phyloP scores from a whole-genome alignment of 2,113 vertebrate species.

The Erythrocercus mccallii region DNA sequence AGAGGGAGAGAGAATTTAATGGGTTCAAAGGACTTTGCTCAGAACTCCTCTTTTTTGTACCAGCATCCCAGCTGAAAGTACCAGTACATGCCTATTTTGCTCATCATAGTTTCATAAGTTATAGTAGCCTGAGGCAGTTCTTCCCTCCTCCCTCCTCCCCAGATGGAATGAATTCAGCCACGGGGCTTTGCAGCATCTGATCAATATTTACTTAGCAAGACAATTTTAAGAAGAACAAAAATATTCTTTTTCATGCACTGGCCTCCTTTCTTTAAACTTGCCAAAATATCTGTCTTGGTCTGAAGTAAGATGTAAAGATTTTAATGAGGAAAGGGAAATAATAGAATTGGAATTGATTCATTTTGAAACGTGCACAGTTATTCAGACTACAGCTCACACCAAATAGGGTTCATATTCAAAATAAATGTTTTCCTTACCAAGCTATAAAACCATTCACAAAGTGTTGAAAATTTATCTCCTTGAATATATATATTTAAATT shows the following conservation, averaged over 20 bases:
- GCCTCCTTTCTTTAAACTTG: neutral
- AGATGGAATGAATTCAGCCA: neutral
- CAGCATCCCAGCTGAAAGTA: neutral
- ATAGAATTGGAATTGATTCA: neutral
- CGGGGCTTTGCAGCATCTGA: neutral
- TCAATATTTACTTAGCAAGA: constrained; percentile 52
- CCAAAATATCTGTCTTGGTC: neutral
- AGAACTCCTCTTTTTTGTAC: neutral
- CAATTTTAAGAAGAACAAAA: constrained; percentile 40
- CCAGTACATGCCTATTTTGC: neutral
- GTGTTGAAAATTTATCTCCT: neutral
- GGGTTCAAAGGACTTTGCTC: neutral
- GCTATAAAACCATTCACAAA: neutral
- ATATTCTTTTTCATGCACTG: neutral
- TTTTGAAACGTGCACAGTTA: neutral
- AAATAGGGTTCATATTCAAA: neutral
- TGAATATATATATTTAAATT: neutral
- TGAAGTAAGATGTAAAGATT: neutral
- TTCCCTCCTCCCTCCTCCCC: neutral
- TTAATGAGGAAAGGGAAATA: neutral
- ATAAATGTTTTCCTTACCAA: neutral
- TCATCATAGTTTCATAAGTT: neutral
- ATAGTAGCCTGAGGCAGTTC: neutral
- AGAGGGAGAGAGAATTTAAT: neutral
- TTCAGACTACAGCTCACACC: neutral